Conservation (phyloP, 2,888 invertebrate species). For the Diarsia brunnea region DNA sequence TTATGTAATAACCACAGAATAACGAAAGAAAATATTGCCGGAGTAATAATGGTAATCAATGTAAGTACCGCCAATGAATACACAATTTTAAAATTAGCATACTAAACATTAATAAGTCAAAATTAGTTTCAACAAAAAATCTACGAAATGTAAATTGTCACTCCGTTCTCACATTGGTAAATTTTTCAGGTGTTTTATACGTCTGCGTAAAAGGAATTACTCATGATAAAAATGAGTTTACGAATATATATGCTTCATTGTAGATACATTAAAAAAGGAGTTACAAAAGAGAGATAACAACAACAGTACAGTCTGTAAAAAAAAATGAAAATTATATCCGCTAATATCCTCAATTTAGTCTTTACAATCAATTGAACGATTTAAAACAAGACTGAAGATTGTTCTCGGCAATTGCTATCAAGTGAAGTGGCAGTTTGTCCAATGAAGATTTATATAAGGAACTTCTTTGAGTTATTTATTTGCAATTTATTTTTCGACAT, state of each 20-base stretch:
- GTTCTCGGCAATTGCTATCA: conserved; percentile 3
- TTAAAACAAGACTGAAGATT: conserved; percentile 7
- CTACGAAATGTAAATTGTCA: no score
- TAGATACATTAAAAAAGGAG: background rate
- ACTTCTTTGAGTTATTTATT: background rate
- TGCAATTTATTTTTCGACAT: background rate
- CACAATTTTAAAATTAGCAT: background rate
- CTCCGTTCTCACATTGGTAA: no score
- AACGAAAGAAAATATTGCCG: no score
- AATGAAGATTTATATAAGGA: background rate
- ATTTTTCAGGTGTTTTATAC: conserved; percentile 1
- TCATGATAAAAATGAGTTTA: background rate
- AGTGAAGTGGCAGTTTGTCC: background rate
- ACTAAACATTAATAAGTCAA: background rate
- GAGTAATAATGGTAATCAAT: no score
- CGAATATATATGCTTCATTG: background rate
- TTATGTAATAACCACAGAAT: no score
- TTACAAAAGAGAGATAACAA: background rate
- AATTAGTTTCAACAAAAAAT: background rate
- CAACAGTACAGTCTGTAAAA: conserved; percentile 8
- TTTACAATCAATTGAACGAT: conserved; percentile 34
- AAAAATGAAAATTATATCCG: conserved; percentile 5
- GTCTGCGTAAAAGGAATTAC: background rate
- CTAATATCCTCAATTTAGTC: conserved; percentile 7
- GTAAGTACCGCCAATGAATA: background rate